Evolutionary conservation across 2,113 vertebrate species (phyloP).

Genomic region (Gasterosteus nipponicus): DNA sequence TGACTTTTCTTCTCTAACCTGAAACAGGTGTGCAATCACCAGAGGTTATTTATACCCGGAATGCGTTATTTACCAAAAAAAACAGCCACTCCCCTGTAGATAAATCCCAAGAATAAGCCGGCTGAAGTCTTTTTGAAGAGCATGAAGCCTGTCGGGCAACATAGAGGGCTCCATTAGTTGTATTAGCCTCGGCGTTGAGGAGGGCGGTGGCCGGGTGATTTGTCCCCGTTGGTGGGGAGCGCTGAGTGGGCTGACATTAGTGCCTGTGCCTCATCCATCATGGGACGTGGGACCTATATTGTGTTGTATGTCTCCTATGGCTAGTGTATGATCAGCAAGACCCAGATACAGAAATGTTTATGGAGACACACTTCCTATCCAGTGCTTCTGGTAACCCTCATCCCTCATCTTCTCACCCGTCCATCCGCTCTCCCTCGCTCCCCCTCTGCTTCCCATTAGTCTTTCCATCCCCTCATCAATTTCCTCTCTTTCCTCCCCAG

Average conservation of each 20-base stretch:
- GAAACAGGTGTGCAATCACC: neutral
- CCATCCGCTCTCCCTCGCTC: constrained; percentile 32
- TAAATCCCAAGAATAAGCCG: constrained; percentile 31
- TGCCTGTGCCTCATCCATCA: constrained; percentile 73
- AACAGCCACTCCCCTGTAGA: constrained; percentile 28
- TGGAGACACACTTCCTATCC: constrained; percentile 54
- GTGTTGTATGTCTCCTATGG: constrained; percentile 64
- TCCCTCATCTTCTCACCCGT: constrained; percentile 57
- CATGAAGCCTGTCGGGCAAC: constrained; percentile 35
- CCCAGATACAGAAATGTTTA: constrained; percentile 63
- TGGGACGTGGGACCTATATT: constrained; percentile 57
- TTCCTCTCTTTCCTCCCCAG: constrained; percentile 36
- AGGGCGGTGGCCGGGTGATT: constrained; percentile 59
- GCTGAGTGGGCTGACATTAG: constrained; percentile 67
- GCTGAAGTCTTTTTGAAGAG: constrained; percentile 43
- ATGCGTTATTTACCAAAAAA: constrained; percentile 28
- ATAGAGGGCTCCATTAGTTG: constrained; percentile 71
- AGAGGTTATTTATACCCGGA: neutral
- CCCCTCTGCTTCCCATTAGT: constrained; percentile 27
- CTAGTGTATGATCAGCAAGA: constrained; percentile 64
- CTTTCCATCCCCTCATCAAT: constrained; percentile 37
- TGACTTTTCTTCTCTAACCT: constrained; percentile 15
- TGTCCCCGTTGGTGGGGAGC: constrained; percentile 63
- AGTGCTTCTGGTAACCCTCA: constrained; percentile 48
- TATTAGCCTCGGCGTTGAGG: constrained; percentile 57